A percentile compares a stretch with the other conserved stretches of the same genome.
Evolutionary conservation across 2,113 vertebrate genomes (phyloP).

Genomic region (Noctilio leporinus): DNA sequence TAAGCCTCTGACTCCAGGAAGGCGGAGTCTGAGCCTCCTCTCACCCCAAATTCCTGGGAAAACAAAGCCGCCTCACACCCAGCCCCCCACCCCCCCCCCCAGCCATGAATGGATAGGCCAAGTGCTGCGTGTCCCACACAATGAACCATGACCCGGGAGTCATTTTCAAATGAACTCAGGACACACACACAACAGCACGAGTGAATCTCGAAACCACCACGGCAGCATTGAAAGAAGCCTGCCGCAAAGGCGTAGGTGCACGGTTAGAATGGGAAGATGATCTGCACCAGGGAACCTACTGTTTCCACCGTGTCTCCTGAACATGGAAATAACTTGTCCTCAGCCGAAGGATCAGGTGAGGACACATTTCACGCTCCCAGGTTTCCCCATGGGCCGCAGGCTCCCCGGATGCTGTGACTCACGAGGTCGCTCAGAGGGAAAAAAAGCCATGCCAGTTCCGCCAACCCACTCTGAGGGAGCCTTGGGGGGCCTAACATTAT

Average conservation of each 20-base stretch:
- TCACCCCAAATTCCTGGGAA: neutral
- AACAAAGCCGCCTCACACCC: neutral
- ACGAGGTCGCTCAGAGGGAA: rapidly evolving
- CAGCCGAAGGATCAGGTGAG: neutral
- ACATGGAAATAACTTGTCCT: neutral
- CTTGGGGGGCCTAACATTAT: neutral
- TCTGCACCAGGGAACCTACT: neutral
- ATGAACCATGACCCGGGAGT: neutral
- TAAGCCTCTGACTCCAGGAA: neutral
- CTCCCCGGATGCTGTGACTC: neutral
- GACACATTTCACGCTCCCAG: neutral
- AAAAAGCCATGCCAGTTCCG: neutral
- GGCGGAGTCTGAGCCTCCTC: neutral
- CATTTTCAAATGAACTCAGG: neutral
- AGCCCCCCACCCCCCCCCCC: neutral
- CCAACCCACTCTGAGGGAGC: neutral
- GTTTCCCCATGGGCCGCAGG: rapidly evolving
- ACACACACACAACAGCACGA: neutral
- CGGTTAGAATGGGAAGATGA: neutral
- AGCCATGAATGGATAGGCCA: neutral
- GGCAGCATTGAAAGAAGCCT: neutral
- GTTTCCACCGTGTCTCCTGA: neutral
- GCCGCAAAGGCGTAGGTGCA: neutral
- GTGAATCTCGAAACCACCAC: neutral
- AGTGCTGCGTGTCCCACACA: neutral